Evolutionary conservation across 2,888 invertebrate species (phyloP), one percentile per base, ranked within the genome.

Genomic region (Xestia rhomboidea): DNA sequence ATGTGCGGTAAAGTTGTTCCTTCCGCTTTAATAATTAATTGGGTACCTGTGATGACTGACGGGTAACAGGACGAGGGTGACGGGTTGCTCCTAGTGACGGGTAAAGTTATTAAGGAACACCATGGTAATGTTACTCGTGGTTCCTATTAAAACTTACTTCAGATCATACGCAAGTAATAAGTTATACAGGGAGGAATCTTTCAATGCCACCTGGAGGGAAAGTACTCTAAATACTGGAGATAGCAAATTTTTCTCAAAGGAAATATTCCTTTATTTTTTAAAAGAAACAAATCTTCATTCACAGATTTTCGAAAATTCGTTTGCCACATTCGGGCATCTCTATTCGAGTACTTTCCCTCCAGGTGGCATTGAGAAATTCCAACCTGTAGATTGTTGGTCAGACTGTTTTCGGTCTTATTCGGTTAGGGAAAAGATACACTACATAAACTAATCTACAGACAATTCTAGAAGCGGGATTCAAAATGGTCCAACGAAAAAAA

Each of bases 21-120:
- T 64, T 64, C 15, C 30, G 60, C 21, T 51, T 57, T 51, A 67
- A 63, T 72, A 60, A 72, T 67, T 75, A n/a, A 68, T 70, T 57
- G 38, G n/a, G 0, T 41, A 54, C 38, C 51, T 60, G n/a, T 30
- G 44, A n/a, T 21, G 24, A 24, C 6, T 63, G 38, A 38, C n/a
- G n/a, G 18, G 41, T 41, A 15, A 64, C 38, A 15, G n/a, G 41
- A 41, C 4, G 15, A 64, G 8, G 41, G 64, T 64, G 15, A 49
- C 7, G 34, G 27, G 68, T 73, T 66, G 27, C 44, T 41, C 34
- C 3, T 44, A 27, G 27, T 13, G 60, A 66, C 41, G 2, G 46
- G 27, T 49, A 68, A 51, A 60, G 57, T 66, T 49, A 38, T 70
- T n/a, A 2, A n/a, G 27, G 24, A 67, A 49, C 60, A 69, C 41